Evolutionary conservation across 2,113 vertebrate species (phyloP), one percentile per base, ranked within the genome.

Genomic region (Bolborhynchus lineola): DNA sequence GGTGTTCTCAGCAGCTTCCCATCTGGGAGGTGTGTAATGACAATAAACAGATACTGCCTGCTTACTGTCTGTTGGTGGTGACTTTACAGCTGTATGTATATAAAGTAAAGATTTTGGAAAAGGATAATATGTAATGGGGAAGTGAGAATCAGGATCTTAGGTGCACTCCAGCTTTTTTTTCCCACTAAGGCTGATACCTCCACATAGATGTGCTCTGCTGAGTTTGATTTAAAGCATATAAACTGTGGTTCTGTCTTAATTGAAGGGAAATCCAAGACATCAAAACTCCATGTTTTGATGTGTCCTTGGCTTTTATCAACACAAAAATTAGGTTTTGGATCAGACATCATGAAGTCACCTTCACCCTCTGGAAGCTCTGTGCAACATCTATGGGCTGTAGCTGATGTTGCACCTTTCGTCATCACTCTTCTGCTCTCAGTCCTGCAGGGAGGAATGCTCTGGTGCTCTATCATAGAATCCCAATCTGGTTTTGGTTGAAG

Each of bases 141-240:
- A 65, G 33, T n/a, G n/a, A 77, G 41, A 28, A 28, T 47, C 16
- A 41, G 72, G 8, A 67, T 53, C 31, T 44, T 13, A 78, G 37
- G 18, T 55, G 33, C 16, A 13, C 18, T 78, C 24, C 42, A 82
- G 20, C 24, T n/a, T 52, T 57, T 39, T 37, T 25, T 16, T 33
- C 26, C 15, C 2, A 1, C 42, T 62, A 31, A 10, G 12, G 37
- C 24, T n/a, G n/a, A 8, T 52, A 33, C 20, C 10, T 72, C 23
- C 4, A 1, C 50, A 6, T 28, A 9, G 16, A 31, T 3, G 0
- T 0, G 2, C 13, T 82, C 1, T 1, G 4, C 75, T 29, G 31
- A 77, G 19, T 57, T 74, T 37, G 33, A 55, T 41, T 53, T 21
- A 67, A 88, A 21, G 79, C 18, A 15, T 24, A 19, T 33, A 57